Conservation (phyloP, 2,797 vertebrate species). For the Pteronotus mesoamericanus region DNA sequence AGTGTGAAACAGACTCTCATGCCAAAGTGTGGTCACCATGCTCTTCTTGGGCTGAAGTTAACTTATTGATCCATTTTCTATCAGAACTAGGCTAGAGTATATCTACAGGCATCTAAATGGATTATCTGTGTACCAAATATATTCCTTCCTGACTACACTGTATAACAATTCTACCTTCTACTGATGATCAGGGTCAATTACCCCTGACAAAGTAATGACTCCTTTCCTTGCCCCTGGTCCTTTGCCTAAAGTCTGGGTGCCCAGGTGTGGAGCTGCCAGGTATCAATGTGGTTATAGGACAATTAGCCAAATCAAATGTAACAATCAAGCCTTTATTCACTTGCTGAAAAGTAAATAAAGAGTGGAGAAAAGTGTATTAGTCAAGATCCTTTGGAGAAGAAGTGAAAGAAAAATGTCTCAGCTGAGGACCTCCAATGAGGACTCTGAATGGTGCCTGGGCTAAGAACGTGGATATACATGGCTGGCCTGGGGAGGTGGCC, state of each 20-base stretch:
- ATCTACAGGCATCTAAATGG: not conserved
- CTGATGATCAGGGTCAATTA: not conserved
- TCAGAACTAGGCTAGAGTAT: not conserved
- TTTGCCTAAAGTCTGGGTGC: not conserved
- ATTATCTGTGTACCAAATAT: not conserved
- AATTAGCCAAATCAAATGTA: not conserved
- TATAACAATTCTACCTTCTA: not conserved
- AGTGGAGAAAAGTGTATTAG: not conserved
- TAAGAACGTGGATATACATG: not conserved
- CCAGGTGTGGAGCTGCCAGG: not conserved
- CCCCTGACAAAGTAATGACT: not conserved
- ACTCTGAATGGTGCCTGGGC: not conserved
- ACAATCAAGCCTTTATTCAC: not conserved
- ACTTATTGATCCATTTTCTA: not conserved
- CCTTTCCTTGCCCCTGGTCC: not conserved
- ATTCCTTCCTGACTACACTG: not conserved
- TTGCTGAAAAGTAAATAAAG: not conserved
- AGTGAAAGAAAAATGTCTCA: not conserved
- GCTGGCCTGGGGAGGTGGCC: no score
- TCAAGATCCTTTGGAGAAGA: not conserved
- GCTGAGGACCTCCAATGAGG: not conserved
- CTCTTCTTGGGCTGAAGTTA: not conserved
- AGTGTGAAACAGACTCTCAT: not conserved
- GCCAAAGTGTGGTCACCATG: not conserved
- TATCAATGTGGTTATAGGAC: not conserved